Percentiles rank a stretch among this genome's conserved stretches.
Evolutionary conservation across 2,888 invertebrate species (phyloP).

Genomic region (Glyphotaelius pellucidus): DNA sequence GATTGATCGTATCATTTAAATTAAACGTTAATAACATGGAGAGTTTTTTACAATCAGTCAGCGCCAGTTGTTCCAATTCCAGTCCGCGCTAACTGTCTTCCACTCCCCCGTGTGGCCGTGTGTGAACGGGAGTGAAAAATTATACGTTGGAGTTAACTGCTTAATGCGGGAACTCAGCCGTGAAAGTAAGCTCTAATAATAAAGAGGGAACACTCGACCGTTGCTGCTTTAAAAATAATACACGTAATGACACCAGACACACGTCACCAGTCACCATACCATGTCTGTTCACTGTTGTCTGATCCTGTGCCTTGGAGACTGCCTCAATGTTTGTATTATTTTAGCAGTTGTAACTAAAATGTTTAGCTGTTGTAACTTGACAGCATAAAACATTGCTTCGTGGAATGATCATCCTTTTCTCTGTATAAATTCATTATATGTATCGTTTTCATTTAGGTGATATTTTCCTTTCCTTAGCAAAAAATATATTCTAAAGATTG

Average conservation of each 20-base stretch:
- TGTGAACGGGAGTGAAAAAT: constrained; percentile 38
- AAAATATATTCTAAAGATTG: too few relatives aligned
- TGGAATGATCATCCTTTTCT: not conserved
- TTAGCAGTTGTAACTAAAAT: not conserved
- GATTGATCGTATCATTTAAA: constrained; percentile 13
- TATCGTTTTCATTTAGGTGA: not conserved
- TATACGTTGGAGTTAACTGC: constrained; percentile 37
- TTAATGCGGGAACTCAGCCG: constrained; percentile 46
- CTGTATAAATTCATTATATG: not conserved
- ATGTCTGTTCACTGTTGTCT: not conserved
- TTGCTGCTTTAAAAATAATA: constrained; percentile 22
- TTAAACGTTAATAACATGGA: constrained; percentile 14
- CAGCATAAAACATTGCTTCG: not conserved
- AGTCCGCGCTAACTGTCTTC: constrained; percentile 13
- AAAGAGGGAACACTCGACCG: constrained; percentile 42
- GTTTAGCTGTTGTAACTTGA: not conserved
- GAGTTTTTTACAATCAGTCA: not conserved
- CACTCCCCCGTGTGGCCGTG: not conserved
- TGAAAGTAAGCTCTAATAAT: constrained; percentile 48
- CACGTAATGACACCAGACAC: not conserved
- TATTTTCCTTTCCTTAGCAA: not conserved
- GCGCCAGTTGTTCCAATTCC: constrained; percentile 11
- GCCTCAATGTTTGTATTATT: not conserved
- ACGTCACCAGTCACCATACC: not conserved
- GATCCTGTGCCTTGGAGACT: constrained; percentile 4